A percentile compares a stretch with the other conserved stretches of the same genome.
Evolutionary conservation across 2,797 vertebrate genomes (phyloP).

Genomic region (Pagetopsis macropterus): DNA sequence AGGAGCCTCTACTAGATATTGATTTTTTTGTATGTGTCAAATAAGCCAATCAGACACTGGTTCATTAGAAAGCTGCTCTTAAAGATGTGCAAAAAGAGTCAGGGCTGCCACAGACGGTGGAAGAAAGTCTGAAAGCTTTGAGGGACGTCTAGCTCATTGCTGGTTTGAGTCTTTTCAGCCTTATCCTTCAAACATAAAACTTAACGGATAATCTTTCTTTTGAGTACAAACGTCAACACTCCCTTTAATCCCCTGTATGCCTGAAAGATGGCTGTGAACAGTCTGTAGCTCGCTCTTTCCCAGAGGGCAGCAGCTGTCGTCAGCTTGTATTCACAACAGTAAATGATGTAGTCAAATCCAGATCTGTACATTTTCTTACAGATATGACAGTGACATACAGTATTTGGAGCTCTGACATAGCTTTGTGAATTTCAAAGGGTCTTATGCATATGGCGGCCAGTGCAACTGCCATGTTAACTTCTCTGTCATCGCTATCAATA

Average conservation of each 20-base stretch:
- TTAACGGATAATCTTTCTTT: background rate
- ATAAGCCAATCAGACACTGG: background rate
- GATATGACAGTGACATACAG: slow-evolving; percentile 41
- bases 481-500: slow-evolving; percentile 24
- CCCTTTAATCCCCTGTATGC: background rate
- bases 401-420: slow-evolving; percentile 37
- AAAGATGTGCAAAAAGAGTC: background rate
- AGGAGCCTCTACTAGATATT: background rate
- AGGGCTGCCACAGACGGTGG: background rate
- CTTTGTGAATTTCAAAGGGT: slow-evolving; percentile 55
- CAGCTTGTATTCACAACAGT: background rate
- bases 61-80: background rate
- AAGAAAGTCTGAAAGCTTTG: background rate
- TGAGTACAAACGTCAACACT: background rate
- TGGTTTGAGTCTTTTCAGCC: background rate
- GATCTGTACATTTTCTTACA: slow-evolving; percentile 18
- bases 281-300: background rate
- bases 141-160: background rate
- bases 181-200: background rate
- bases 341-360: background rate
- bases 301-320: background rate
- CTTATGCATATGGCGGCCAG: slow-evolving; percentile 66
- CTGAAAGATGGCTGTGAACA: background rate
- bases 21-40: background rate
- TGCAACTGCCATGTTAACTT: slow-evolving; percentile 46